Base-by-base conservation (phyloP, 2,888 invertebrate genomes). In the Pollenia labialis region DNA sequence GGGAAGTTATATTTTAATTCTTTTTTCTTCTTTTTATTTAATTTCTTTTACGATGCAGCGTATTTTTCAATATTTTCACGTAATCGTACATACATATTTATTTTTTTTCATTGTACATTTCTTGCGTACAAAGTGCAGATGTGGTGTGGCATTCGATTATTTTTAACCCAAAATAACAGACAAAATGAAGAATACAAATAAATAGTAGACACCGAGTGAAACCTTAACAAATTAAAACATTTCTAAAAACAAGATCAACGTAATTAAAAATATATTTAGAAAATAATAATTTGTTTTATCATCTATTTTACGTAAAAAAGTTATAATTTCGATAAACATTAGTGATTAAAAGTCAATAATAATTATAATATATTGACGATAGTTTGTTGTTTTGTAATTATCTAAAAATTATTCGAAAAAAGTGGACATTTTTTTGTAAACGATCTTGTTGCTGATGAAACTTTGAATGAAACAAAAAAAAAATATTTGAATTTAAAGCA, bases 101-200 rank as follows among this genome's bases (percentile, higher is more conserved):
- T 32, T 32, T 32, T 32, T 32, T 32, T 32, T 32, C 32, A 6
- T 32, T 32, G 32, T 32, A 32, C 32, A 32, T 32, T 68, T 11
- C 14, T 68, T 68, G 50, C 50, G 66, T 68, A n/a, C 66, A 68
- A 68, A 68, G 48, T 68, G 32, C 66, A 68, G 46, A 44, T 64
- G 64, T 64, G 9, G 64, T 18, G 44, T 64, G 64, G 64, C 64
- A 32, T 68, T 48, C 32, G 9, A n/a, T 68, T n/a, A 32, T 68
- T 48, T 48, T 68, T 68, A 48, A 50, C 4, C 66, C n/a, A 32
- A 68, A 68, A 48, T 18, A 64, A 48, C 4, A 42, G 16, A 68
- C n/a, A 66, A 16, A 62, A 40, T 9, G n/a, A 14, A 40, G 12
- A 8, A 12, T 14, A 40, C 6, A 40, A 40, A 12, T 62, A 1